Evolutionary conservation across 2,113 vertebrate genomes (phyloP).

Genomic region (Tupaia chinensis): DNA sequence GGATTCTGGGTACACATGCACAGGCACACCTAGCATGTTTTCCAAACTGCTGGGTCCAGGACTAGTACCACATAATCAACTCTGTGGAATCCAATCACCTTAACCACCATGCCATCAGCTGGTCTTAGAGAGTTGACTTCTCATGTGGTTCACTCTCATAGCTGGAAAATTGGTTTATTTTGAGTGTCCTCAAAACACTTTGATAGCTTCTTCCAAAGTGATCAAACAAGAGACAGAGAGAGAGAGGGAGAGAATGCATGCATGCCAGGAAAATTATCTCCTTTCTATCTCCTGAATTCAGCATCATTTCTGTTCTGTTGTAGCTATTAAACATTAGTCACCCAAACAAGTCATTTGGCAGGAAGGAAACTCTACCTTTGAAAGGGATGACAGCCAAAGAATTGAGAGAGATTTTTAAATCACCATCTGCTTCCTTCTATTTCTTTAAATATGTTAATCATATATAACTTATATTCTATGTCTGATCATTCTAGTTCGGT

Average conservation of each 20-base stretch:
- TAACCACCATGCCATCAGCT: too few relatives aligned
- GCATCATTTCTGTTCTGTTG: not conserved
- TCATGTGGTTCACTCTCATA: not conserved
- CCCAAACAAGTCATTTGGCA: not conserved
- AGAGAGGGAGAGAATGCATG: fast-evolving
- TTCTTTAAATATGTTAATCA: not conserved
- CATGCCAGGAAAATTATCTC: not conserved
- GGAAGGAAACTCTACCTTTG: not conserved
- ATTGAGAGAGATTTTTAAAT: not conserved
- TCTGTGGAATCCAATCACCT: too few relatives aligned
- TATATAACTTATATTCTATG: not conserved
- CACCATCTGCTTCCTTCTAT: not conserved
- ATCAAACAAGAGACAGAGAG: not conserved
- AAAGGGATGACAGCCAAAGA: not conserved
- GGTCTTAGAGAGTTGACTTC: not conserved
- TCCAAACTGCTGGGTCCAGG: too few relatives aligned
- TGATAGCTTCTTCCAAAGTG: not conserved
- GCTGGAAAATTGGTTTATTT: not conserved
- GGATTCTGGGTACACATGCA: too few relatives aligned
- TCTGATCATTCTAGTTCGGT: not conserved
- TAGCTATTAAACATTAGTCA: not conserved
- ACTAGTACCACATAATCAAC: too few relatives aligned
- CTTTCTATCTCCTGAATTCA: not conserved
- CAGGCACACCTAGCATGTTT: too few relatives aligned
- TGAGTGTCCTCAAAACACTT: not conserved